Evolutionary conservation across 1,140 invertebrate species (phyloP).

Genomic region (Zaprionus ornatus): DNA sequence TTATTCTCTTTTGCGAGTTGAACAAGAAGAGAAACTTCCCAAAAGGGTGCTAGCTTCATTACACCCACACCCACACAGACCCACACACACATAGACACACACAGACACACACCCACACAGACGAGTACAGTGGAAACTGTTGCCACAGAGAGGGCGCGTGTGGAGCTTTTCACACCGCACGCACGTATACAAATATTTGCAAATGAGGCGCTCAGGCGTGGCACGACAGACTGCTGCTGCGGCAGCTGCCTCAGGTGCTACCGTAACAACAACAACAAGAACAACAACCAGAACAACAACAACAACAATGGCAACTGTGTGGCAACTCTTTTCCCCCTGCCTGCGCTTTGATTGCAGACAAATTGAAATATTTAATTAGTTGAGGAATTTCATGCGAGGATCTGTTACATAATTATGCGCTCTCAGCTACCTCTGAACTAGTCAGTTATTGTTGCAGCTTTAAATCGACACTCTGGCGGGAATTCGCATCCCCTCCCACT

Average conservation of each 20-base stretch:
- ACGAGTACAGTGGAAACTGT: slow-evolving; percentile 13
- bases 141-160: slow-evolving; percentile 15
- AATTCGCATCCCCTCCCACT: not conserved
- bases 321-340: not conserved
- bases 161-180: slow-evolving; percentile 55
- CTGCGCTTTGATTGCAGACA: slow-evolving; percentile 39
- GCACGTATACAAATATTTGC: slow-evolving; percentile 69
- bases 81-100: slow-evolving; percentile 4
- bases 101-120: slow-evolving; percentile 18
- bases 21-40: too few species aligned
- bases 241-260: slow-evolving; percentile 53
- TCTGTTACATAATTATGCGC: not conserved
- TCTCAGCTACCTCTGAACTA: not conserved
- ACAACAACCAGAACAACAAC: not conserved
- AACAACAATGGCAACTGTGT: not conserved
- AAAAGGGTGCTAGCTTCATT: too few species aligned
- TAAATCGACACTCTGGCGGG: slow-evolving; percentile 10
- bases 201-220: slow-evolving; percentile 68
- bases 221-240: slow-evolving; percentile 36
- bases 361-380: slow-evolving; percentile 68
- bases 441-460: slow-evolving; percentile 9
- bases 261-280: not conserved
- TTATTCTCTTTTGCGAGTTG: too few species aligned
- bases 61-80: not conserved
- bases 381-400: not conserved